Evolutionary conservation across 1,140 invertebrate species (phyloP), one percentile per base, ranked within the genome.

Genomic region (Brachionus manjavacas): DNA sequence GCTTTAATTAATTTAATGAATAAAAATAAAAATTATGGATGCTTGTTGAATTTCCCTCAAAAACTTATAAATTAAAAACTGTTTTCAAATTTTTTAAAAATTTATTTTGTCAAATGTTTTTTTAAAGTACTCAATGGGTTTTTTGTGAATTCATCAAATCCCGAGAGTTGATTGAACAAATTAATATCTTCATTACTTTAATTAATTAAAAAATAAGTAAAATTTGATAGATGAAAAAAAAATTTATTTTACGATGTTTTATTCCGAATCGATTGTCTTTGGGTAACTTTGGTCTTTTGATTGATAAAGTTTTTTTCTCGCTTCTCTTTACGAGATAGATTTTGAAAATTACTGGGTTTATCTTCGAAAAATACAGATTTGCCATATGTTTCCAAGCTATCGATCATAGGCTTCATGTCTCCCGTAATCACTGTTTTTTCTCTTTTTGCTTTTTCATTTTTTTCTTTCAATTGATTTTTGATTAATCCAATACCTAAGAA

Each of bases 341-440:
- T 68, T 28, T 8, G 20, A 28, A 68, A 81, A 9, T 81, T 23
- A 20, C 11, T 68, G 20, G 43, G 3, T 16, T 64, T 81, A 16
- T 81, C 52, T 3, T 20, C n/a, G 9, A 43, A 39, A 8, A 35
- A 23, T 46, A 43, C 79, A 14, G 3, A 23, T 41, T 25, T 64
- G 14, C 39, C 49, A 35, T 39, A 16, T 60, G 23, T 43, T 4
- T 41, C 52, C 31, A 81, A 68, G 8, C 46, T 55, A 41, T 81
- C 79, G 23, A 64, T 43, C 52, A 81, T 60, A 35, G 79, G 79
- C 41, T 68, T 60, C 79, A 81, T 81, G 28, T 81, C 79, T 35
- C 79, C 79, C 28, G 64, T 68, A 35, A 81, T 81, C n/a, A 81
- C 79, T 14, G 79, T 81, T 12, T 81, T 81, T 39, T 60, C 79